Conservation (phyloP, 2,888 invertebrate genomes). For the Allophyes oxyacanthae region DNA sequence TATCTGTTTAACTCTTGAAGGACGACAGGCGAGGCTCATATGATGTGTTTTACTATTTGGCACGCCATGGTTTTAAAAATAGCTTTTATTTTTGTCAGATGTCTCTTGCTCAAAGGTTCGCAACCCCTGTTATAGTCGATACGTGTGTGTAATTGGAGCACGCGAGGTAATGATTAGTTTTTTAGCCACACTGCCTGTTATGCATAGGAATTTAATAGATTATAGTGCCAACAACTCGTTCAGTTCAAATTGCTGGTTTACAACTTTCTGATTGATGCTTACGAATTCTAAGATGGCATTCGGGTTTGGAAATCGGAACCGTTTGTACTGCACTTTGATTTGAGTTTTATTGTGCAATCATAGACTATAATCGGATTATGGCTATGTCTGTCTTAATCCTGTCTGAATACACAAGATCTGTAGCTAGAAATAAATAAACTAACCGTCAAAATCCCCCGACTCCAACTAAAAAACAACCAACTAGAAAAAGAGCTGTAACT, state of each 20-base stretch:
- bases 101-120: constrained; percentile 9
- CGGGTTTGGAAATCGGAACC: constrained; percentile 2
- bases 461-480: no score
- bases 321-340: background rate
- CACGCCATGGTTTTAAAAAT: no score
- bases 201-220: constrained; percentile 46
- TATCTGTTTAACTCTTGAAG: no score
- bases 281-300: background rate
- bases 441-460: no score
- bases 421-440: no score
- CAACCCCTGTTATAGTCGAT: constrained; percentile 17
- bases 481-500: no score
- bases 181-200: constrained; percentile 34
- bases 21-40: no score
- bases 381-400: no score
- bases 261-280: constrained; percentile 20
- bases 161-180: constrained; percentile 43
- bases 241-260: constrained; percentile 8
- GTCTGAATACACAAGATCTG: no score
- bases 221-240: constrained; percentile 11
- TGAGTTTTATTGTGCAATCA: background rate
- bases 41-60: no score
- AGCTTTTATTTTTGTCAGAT: background rate
- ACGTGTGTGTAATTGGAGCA: constrained; percentile 39
- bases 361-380: no score